A percentile compares a stretch with the other conserved stretches of the same genome.
These are phyloP conservation scores for Cremastinae sp. DNA, from an alignment of 2,888 invertebrate genomes.

Conservation along the genomic window DNA sequence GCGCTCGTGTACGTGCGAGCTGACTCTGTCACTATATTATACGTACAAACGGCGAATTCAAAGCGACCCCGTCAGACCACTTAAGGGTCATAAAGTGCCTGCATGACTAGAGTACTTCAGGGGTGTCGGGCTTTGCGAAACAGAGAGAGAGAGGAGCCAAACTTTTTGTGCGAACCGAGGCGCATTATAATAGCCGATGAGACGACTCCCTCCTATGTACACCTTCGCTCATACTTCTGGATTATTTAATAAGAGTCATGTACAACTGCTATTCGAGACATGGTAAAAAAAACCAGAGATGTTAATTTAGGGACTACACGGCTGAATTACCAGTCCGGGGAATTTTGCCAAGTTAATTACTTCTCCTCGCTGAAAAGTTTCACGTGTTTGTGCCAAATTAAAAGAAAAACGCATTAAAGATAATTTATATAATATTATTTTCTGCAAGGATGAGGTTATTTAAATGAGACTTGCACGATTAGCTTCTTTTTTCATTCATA, in stretches of 20 bases:
- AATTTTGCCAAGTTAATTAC: background rate
- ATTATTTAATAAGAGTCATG: constrained; percentile 5
- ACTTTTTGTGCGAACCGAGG: constrained; percentile 45
- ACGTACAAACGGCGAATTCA: constrained; percentile 50
- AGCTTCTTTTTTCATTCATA: too few species aligned
- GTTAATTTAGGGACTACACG: background rate
- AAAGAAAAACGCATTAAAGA: too few species aligned
- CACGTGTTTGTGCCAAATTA: too few species aligned
- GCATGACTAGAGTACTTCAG: constrained; percentile 53
- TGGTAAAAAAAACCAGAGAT: constrained; percentile 10
- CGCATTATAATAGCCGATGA: constrained; percentile 44
- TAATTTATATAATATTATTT: too few species aligned
- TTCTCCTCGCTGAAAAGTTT: background rate
- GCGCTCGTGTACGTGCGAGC: too few species aligned
- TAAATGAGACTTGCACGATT: too few species aligned
- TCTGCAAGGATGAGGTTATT: too few species aligned
- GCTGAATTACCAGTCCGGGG: background rate
- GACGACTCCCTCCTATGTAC: constrained; percentile 10
- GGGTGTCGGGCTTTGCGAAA: constrained; percentile 37
- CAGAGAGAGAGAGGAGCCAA: constrained; percentile 39
- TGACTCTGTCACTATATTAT: constrained; percentile 16
- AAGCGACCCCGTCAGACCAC: constrained; percentile 59
- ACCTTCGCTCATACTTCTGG: background rate
- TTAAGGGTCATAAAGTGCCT: constrained; percentile 61
- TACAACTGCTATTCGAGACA: constrained; percentile 1